Evolutionary conservation across 2,888 invertebrate genomes (phyloP), one percentile per base, ranked within the genome.

Genomic region (Heteropelma amictum): DNA sequence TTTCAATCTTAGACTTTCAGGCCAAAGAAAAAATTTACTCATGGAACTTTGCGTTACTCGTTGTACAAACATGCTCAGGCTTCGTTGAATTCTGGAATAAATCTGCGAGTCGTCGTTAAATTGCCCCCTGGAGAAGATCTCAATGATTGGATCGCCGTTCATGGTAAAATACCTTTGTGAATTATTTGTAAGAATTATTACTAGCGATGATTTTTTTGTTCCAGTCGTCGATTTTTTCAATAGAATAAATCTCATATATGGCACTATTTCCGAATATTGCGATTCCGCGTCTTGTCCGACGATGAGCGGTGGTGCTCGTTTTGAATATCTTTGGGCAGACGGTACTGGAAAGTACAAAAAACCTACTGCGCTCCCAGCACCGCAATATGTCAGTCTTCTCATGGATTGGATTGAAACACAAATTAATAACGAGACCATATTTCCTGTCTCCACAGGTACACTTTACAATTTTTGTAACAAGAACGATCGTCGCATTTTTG

Each of bases 331-430:
- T 38, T 97, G 97, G 97, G 95, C 95, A 19, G 97, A 97, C 89
- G 95, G 96, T 89, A 95, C 96, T 8, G 92, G 92, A 30, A 92
- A 93, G 86, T 92, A 93, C 89, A 94, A 93, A 84, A 94, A 93
- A 81, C 95, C 96, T 7, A 96, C 95, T 19, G 92, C 93, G 33
- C 89, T 97, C 68, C 95, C 97, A 6, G 97, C 97, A 3, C 94
- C 94, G 21, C 93, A 95, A 84, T 97, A 97, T 85, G 94, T 97
- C 72, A 92, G 93, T 73, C 90, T 95, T 53, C 90, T 97, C 14
- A 97, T 97, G 96, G 97, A 97, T 86, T 97, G 97, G 97, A 94
- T 95, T 45, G 97, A 97, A 89, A 90, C 92, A 42, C 96, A 97
- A 89, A 97, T 97, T 80, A 97, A 97, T 87, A 94, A 97, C 87